phyloP scores from a whole-genome alignment of 2,888 invertebrate species.

The Metalampra italica region DNA sequence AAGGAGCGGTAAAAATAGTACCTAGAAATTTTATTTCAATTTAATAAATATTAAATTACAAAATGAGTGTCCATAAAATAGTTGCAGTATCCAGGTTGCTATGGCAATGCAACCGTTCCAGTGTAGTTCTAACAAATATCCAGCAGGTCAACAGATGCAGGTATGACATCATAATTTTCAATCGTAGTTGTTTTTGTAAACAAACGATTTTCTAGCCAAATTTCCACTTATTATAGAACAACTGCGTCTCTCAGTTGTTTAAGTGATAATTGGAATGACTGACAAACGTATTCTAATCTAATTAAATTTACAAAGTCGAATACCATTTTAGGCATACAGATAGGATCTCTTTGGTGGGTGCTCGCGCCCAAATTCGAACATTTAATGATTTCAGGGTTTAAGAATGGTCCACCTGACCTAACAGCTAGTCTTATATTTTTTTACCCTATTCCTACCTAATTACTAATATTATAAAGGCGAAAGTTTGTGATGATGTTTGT shows the following conservation, averaged over 20 bases:
- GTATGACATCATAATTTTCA: slow-evolving; percentile 24
- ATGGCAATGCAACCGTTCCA: slow-evolving; percentile 35
- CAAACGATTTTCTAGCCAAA: slow-evolving; percentile 16
- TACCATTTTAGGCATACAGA: too few species aligned
- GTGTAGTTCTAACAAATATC: slow-evolving; percentile 26
- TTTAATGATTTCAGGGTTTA: too few species aligned
- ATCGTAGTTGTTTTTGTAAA: slow-evolving; percentile 20
- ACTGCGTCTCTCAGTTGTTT: not conserved
- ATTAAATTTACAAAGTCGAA: too few species aligned
- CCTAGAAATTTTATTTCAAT: too few species aligned
- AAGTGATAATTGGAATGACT: not conserved
- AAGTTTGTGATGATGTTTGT: too few species aligned
- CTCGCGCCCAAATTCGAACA: too few species aligned
- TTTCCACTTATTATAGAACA: not conserved
- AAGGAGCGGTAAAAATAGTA: not conserved
- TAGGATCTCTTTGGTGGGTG: too few species aligned
- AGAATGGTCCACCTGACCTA: too few species aligned
- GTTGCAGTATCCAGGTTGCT: slow-evolving; percentile 33
- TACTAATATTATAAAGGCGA: too few species aligned
- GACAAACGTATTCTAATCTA: too few species aligned
- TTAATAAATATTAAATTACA: slow-evolving; percentile 6
- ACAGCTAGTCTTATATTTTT: too few species aligned
- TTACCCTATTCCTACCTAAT: too few species aligned
- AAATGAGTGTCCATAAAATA: slow-evolving; percentile 42
- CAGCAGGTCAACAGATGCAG: slow-evolving; percentile 32